Conservation (phyloP, 35 echinoderm and acorn worm species). For the Anneissia japonica region DNA sequence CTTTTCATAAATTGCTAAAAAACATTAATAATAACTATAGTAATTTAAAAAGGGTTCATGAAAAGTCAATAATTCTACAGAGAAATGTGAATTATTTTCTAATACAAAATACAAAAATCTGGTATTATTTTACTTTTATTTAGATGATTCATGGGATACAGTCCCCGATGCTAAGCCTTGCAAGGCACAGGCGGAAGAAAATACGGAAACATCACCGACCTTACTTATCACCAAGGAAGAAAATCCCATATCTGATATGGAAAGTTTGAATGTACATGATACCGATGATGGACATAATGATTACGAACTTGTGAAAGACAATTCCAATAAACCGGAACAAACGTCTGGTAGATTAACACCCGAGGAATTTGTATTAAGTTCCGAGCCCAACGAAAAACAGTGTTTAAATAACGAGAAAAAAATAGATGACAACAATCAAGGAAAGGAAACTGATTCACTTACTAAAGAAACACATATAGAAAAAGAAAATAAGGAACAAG, state of each 20-base stretch:
- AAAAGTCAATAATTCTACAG: background rate
- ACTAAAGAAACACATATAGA: background rate
- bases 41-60: background rate
- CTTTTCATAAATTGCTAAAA: background rate
- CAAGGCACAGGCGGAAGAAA: background rate
- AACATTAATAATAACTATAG: background rate
- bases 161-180: conserved; percentile 37
- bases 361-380: background rate
- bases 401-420: background rate
- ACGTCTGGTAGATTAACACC: background rate
- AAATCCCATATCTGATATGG: background rate
- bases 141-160: conserved; percentile 79
- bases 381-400: background rate
- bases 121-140: background rate
- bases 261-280: background rate
- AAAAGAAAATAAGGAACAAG: background rate
- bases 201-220: background rate
- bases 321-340: background rate
- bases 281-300: background rate
- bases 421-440: background rate
- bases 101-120: background rate
- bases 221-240: background rate
- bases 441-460: background rate
- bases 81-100: background rate
- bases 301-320: background rate